These are phyloP conservation scores for Atherinosoma microstoma DNA, from an alignment of 2,797 vertebrate species.

Conservation along the genomic window DNA sequence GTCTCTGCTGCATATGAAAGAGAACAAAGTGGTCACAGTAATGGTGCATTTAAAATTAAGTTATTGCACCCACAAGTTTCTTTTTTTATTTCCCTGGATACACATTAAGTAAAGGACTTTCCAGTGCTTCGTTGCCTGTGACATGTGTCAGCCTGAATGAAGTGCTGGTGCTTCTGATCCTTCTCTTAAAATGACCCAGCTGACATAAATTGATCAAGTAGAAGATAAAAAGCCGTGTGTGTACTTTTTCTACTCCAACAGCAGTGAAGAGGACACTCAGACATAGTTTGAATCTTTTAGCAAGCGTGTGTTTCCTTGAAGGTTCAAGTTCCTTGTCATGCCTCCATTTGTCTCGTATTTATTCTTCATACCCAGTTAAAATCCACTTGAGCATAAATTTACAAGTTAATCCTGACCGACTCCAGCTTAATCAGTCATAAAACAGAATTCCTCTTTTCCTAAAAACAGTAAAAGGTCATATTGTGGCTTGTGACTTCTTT, in stretches of 20 bases:
- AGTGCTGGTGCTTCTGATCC: neutral
- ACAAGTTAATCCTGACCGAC: slow-evolving; percentile 28
- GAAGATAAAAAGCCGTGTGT: neutral
- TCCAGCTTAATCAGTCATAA: slow-evolving; percentile 50
- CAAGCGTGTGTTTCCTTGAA: slow-evolving; percentile 23
- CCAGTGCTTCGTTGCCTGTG: slow-evolving; percentile 31
- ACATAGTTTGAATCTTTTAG: slow-evolving; percentile 4
- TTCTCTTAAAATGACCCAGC: slow-evolving; percentile 30
- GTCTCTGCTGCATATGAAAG: neutral
- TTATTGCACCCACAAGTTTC: neutral
- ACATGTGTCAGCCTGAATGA: slow-evolving; percentile 11
- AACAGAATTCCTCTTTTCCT: slow-evolving; percentile 50
- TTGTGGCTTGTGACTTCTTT: slow-evolving; percentile 74
- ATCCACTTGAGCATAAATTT: slow-evolving; percentile 43
- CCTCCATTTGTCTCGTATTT: slow-evolving; percentile 46
- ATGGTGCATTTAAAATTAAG: neutral
- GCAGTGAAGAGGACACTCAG: neutral
- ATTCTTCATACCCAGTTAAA: slow-evolving; percentile 39
- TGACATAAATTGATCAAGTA: slow-evolving; percentile 15
- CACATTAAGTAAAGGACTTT: neutral
- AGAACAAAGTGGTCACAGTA: neutral
- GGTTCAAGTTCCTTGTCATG: slow-evolving; percentile 41
- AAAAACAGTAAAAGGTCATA: slow-evolving; percentile 58
- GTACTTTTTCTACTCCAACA: neutral
- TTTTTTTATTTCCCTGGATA: slow-evolving; percentile 12